Conservation (phyloP, 92 coral and sea anemone species). For the Porites cylindrica region DNA sequence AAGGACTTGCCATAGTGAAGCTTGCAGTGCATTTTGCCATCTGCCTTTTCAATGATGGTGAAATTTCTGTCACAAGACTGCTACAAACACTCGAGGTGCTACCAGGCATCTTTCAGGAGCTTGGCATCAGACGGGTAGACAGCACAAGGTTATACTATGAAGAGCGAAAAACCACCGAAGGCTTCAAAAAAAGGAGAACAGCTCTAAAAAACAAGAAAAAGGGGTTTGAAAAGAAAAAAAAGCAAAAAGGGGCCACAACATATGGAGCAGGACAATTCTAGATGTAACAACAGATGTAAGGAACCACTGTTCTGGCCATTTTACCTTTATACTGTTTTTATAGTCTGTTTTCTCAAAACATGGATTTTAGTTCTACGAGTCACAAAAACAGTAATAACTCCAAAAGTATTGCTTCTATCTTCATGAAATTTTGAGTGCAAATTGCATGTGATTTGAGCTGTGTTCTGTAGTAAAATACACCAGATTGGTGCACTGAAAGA, state of each 20-base stretch:
- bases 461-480: too few relatives aligned
- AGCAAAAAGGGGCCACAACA: conserved; percentile 6
- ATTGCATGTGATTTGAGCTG: too few relatives aligned
- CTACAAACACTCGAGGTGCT: conserved; percentile 6
- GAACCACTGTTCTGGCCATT: too few relatives aligned
- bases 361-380: too few relatives aligned
- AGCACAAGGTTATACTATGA: conserved; percentile 22
- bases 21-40: neutral
- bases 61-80: neutral
- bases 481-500: too few relatives aligned
- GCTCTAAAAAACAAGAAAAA: conserved; percentile 14
- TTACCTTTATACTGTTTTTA: too few relatives aligned
- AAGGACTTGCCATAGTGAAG: neutral
- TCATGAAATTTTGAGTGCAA: too few relatives aligned
- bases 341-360: too few relatives aligned
- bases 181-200: conserved; percentile 16
- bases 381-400: too few relatives aligned
- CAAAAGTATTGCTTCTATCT: too few relatives aligned
- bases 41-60: conserved; percentile 13
- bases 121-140: conserved; percentile 3
- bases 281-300: neutral
- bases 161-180: conserved; percentile 3
- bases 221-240: neutral
- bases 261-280: conserved; percentile 30
- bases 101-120: conserved; percentile 17